Percentiles rank a stretch among this genome's conserved stretches.
phyloP scores from a whole-genome alignment of 1,140 invertebrate species.

The Spodoptera litura region DNA sequence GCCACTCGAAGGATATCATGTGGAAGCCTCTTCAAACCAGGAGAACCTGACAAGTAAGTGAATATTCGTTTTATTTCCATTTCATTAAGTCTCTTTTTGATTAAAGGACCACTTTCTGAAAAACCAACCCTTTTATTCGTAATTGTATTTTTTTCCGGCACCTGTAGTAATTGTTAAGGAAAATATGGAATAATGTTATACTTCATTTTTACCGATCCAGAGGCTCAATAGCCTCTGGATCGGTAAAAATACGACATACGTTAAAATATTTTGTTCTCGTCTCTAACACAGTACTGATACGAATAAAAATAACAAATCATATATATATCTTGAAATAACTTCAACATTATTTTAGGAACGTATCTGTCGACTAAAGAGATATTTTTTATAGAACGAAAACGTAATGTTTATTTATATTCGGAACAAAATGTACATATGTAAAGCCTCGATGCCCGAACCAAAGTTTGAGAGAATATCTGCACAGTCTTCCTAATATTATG shows the following conservation, averaged over 20 bases:
- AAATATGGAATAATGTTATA: not conserved
- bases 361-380: not conserved
- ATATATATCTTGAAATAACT: too few species aligned
- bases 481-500: conserved; percentile 15
- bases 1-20: conserved; percentile 92
- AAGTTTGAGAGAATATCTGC: conserved; percentile 2
- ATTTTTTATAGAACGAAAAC: not conserved
- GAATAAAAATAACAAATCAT: too few species aligned
- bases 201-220: too few species aligned
- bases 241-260: not conserved
- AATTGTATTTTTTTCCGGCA: too few species aligned
- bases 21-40: conserved; percentile 91
- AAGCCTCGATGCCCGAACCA: conserved; percentile 10
- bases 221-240: not conserved
- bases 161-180: too few species aligned
- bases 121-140: too few species aligned
- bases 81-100: not conserved
- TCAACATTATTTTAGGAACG: not conserved
- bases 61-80: not conserved
- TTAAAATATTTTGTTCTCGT: too few species aligned
- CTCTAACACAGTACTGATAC: too few species aligned
- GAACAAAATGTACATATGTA: conserved; percentile 30
- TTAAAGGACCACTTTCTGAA: too few species aligned
- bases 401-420: conserved; percentile 6
- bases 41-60: conserved; percentile 87